Percentiles rank a stretch among this genome's conserved stretches.
Evolutionary conservation across 2,113 vertebrate genomes (phyloP).

Genomic region (Bos taurus): DNA sequence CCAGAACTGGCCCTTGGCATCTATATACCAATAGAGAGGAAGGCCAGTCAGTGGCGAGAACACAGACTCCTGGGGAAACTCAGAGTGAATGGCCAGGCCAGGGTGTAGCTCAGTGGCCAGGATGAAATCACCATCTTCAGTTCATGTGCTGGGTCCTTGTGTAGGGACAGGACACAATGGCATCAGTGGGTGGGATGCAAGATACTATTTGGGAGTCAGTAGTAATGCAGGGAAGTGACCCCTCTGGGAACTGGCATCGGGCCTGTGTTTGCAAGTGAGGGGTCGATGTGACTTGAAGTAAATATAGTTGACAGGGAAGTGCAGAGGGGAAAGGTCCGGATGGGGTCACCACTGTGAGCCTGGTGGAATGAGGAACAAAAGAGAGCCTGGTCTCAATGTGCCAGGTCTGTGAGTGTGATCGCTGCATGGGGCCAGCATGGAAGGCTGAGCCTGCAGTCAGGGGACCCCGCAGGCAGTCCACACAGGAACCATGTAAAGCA

Average conservation of each 20-base stretch:
- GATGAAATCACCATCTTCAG: background rate
- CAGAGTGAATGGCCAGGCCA: background rate
- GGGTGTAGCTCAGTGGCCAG: background rate
- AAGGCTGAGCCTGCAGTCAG: background rate
- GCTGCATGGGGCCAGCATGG: background rate
- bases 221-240: background rate
- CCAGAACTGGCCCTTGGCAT: constrained; percentile 26
- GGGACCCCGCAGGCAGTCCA: background rate
- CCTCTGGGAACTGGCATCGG: background rate
- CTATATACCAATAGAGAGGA: background rate
- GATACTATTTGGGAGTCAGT: background rate
- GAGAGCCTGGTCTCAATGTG: background rate
- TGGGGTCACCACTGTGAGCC: background rate
- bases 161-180: background rate
- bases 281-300: background rate
- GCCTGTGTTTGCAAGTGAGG: background rate
- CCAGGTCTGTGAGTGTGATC: background rate
- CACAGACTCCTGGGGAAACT: background rate
- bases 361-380: background rate
- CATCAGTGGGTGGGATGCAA: background rate
- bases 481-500: background rate
- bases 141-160: background rate
- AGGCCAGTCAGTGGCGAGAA: background rate
- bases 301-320: background rate
- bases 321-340: background rate